These are phyloP conservation scores for Alviniconcha marisindica DNA, from an alignment of 1,140 invertebrate genomes.

Conservation along the genomic window DNA sequence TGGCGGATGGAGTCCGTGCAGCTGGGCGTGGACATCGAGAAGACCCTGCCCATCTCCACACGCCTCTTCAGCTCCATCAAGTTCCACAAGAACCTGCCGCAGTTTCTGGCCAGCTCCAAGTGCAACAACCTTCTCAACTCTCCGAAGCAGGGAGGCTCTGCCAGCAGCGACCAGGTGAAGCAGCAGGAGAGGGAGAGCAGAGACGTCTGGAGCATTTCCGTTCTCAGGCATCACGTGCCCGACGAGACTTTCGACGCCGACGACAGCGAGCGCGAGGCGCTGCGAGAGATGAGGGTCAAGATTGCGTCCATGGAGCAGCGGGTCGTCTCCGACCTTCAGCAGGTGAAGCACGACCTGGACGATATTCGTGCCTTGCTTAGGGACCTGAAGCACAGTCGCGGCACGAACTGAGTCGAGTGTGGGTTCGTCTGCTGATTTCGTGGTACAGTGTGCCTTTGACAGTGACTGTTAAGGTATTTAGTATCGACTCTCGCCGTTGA, in stretches of 20 bases:
- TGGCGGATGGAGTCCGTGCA: constrained; percentile 69
- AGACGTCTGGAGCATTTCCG: constrained; percentile 22
- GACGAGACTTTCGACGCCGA: background rate
- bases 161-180: background rate
- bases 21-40: constrained; percentile 66
- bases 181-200: no score
- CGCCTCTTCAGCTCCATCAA: constrained; percentile 48
- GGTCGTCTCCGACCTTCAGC: constrained; percentile 20
- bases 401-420: background rate
- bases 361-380: constrained; percentile 6
- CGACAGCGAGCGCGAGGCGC: background rate
- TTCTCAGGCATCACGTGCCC: background rate
- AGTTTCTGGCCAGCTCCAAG: background rate
- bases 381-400: background rate
- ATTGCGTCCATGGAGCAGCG: constrained; percentile 16
- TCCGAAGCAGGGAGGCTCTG: no score
- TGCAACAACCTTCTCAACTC: background rate
- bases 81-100: background rate
- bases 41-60: constrained; percentile 51
- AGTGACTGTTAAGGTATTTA: no score
- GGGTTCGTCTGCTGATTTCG: background rate
- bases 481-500: no score
- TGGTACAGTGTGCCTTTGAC: no score
- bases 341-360: constrained; percentile 31
- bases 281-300: constrained; percentile 10